Conservation (phyloP, 2,113 vertebrate genomes). For the Meriones unguiculatus region DNA sequence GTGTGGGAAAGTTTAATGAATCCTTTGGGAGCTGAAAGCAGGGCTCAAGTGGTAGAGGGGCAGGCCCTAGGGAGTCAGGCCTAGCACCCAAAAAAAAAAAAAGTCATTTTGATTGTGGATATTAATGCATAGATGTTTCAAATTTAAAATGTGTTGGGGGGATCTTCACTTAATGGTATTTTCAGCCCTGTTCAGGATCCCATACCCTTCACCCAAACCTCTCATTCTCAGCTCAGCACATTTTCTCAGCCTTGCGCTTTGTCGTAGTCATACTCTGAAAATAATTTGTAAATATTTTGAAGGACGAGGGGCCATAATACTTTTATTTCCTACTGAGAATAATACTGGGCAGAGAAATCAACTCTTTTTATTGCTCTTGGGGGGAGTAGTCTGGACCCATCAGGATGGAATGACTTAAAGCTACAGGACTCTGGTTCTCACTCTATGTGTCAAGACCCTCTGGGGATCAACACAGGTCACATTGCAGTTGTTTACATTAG, state of each 20-base stretch:
- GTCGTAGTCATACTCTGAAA: slow-evolving; percentile 72
- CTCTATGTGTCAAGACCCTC: background rate
- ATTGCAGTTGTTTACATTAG: background rate
- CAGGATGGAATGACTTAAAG: slow-evolving; percentile 66
- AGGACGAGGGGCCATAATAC: slow-evolving; percentile 54
- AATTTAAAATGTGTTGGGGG: background rate
- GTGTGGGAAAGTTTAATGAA: background rate
- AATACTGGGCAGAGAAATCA: slow-evolving; percentile 57
- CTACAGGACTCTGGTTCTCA: background rate
- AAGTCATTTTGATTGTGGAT: background rate
- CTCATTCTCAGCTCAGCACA: background rate
- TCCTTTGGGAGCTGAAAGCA: background rate
- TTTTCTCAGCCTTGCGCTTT: slow-evolving; percentile 59
- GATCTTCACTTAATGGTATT: background rate
- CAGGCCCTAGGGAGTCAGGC: background rate
- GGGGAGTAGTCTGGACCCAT: slow-evolving; percentile 47
- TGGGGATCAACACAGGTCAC: background rate
- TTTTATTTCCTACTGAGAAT: slow-evolving; percentile 67
- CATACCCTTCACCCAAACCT: background rate
- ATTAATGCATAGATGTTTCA: background rate
- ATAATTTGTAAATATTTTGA: slow-evolving; percentile 58
- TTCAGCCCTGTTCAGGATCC: background rate
- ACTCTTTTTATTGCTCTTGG: slow-evolving; percentile 57
- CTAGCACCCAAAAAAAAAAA: no score
- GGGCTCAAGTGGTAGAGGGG: background rate